Evolutionary conservation across 2,888 invertebrate species (phyloP).

Genomic region (Aromia moschata): DNA sequence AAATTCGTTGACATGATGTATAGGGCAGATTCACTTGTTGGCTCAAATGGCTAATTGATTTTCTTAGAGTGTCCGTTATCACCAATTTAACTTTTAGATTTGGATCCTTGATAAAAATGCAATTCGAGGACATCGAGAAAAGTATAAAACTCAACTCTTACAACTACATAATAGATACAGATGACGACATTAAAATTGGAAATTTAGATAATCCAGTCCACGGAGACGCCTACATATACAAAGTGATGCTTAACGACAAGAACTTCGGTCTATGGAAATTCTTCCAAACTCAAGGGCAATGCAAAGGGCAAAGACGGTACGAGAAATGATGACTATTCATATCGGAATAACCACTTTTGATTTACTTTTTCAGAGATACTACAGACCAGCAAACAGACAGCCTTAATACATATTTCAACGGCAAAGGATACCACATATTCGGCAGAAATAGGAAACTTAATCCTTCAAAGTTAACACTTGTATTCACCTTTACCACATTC

Average conservation of each 20-base stretch:
- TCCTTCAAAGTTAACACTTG: slow-evolving; percentile 41
- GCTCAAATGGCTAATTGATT: no score
- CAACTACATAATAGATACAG: slow-evolving; percentile 33
- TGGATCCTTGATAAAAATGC: slow-evolving; percentile 43
- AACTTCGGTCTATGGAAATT: slow-evolving; percentile 92
- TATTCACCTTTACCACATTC: slow-evolving; percentile 75
- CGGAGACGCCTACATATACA: slow-evolving; percentile 83
- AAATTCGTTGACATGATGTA: no score
- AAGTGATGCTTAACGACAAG: slow-evolving; percentile 78
- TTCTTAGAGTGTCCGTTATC: neutral
- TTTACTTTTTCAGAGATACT: slow-evolving; percentile 19
- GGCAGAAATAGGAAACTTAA: slow-evolving; percentile 30
- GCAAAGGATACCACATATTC: slow-evolving; percentile 50
- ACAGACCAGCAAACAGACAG: slow-evolving; percentile 20
- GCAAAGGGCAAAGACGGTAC: slow-evolving; percentile 55
- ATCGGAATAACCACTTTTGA: neutral
- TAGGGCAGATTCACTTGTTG: no score
- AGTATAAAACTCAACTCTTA: slow-evolving; percentile 29
- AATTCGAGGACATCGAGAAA: slow-evolving; percentile 34
- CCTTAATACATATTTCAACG: slow-evolving; percentile 44
- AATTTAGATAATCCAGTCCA: slow-evolving; percentile 59
- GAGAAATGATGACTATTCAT: neutral
- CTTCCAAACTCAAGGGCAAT: slow-evolving; percentile 68
- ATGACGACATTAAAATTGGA: slow-evolving; percentile 47
- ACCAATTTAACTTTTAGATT: slow-evolving; percentile 34